Base-by-base conservation (phyloP, 2,113 vertebrate genomes). In the Ciconia maguari region DNA sequence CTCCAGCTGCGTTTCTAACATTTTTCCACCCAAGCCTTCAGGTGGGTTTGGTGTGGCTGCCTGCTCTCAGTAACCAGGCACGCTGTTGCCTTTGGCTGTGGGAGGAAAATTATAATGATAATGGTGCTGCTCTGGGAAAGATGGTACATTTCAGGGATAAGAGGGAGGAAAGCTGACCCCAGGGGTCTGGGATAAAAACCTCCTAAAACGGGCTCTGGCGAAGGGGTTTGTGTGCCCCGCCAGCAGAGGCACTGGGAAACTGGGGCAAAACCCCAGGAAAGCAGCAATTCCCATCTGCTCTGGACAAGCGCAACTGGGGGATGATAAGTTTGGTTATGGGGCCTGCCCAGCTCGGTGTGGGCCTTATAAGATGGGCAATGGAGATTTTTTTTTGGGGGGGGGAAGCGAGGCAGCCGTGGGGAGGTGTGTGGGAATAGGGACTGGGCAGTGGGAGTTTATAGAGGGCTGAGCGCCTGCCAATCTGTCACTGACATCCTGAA, bases 371-470 rank as follows among this genome's bases (percentile, higher is more conserved):
- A 8, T 38, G 52, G 16, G 18, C 12, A 92, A 29, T 11, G 11
- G 57, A 78, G 26, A 20, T 34, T 41, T 64, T 68, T 62, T 69
- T 42, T 5, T 4, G 0, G 6, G 4, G 6, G 11, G 3, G 3
- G 5, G 2, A 65, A 88, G 22, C 0, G 1, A 85, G 26, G 27
- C 42, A 69, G 46, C 41, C 25, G 10, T 1, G 1, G 22, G 34
- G 22, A 57, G 22, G 32, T 30, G 29, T 54, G 16, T 68, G 36
- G 55, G 32, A 83, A 72, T 10, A 90, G 29, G 41, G 14, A 52
- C 17, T 11, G 9, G 18, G n/a, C 18, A 26, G 41, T 18, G 20
- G n/a, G 54, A 57, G 13, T 57, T 61, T 8, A 25, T 12, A 25
- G 48, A 52, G 24, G 57, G 9, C 32, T 64, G 19, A 78, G n/a